These are phyloP conservation scores for Tupiocoris notatus DNA, from an alignment of 2,888 invertebrate species.

Conservation along the genomic window DNA sequence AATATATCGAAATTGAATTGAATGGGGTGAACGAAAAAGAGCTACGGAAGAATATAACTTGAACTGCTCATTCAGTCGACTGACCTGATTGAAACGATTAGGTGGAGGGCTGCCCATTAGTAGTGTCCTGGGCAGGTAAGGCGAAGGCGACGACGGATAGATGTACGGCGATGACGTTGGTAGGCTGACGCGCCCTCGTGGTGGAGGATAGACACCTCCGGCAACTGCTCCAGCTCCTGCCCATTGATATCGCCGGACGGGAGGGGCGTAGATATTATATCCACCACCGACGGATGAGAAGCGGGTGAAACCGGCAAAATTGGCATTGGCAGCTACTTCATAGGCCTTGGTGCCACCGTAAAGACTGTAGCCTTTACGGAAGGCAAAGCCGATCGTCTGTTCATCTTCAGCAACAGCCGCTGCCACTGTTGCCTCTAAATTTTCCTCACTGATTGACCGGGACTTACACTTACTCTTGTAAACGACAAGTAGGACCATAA, in stretches of 20 bases:
- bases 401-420: constrained; percentile 76
- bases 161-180: constrained; percentile 53
- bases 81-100: constrained; percentile 42
- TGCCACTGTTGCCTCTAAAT: constrained; percentile 67
- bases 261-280: constrained; percentile 68
- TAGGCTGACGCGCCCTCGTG: constrained; percentile 50
- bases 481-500: constrained; percentile 86
- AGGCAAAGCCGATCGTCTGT: constrained; percentile 59
- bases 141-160: constrained; percentile 53
- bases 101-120: constrained; percentile 42
- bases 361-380: constrained; percentile 46
- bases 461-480: constrained; percentile 76
- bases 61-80: not conserved
- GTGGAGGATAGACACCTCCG: constrained; percentile 53
- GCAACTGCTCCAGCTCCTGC: not conserved
- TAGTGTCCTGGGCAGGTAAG: constrained; percentile 9
- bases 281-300: constrained; percentile 62
- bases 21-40: too few relatives aligned
- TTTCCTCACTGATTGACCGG: constrained; percentile 64
- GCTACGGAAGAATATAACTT: too few relatives aligned
- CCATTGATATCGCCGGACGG: constrained; percentile 54
- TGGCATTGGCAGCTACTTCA: not conserved
- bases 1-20: too few relatives aligned
- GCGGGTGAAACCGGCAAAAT: constrained; percentile 56
- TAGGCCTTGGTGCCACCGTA: constrained; percentile 54